These are phyloP conservation scores for Pseudochirops corinnae DNA, from an alignment of 2,797 vertebrate genomes.

Conservation along the genomic window DNA sequence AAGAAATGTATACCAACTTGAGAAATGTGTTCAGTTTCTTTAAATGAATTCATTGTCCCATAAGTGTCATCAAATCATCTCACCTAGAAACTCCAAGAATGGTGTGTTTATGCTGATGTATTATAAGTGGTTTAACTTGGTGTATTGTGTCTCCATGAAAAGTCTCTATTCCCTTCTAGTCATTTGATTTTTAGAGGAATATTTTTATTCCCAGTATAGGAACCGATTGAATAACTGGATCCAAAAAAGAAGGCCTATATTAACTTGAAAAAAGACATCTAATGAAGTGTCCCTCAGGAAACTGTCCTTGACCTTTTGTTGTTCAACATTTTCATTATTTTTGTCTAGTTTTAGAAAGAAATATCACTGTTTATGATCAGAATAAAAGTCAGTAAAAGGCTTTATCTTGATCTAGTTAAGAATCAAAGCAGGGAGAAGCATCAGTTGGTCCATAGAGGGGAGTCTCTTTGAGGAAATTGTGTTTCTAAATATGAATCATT, in stretches of 20 bases:
- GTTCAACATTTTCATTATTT: not conserved
- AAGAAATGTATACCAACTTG: not conserved
- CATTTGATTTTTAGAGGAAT: not conserved
- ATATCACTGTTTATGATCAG: not conserved
- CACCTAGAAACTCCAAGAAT: constrained; percentile 21
- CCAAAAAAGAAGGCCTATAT: not conserved
- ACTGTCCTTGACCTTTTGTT: not conserved
- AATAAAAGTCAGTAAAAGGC: not conserved
- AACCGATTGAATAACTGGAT: not conserved
- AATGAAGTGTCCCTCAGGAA: not conserved
- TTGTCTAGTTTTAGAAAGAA: not conserved
- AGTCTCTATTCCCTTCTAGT: constrained; percentile 7
- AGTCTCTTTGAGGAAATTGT: not conserved
- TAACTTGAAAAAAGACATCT: not conserved
- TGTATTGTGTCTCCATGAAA: constrained; percentile 38
- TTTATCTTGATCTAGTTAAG: not conserved
- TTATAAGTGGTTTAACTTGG: not conserved
- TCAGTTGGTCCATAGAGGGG: not conserved
- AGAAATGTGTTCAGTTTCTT: constrained; percentile 53
- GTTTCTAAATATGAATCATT: not conserved
- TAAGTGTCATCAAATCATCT: constrained; percentile 41
- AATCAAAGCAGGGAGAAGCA: not conserved
- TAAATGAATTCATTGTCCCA: constrained; percentile 26
- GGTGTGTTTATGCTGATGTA: not conserved
- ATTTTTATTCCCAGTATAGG: not conserved